Conservation (phyloP, 2,113 vertebrate species). For the Apodemus speciosus region DNA sequence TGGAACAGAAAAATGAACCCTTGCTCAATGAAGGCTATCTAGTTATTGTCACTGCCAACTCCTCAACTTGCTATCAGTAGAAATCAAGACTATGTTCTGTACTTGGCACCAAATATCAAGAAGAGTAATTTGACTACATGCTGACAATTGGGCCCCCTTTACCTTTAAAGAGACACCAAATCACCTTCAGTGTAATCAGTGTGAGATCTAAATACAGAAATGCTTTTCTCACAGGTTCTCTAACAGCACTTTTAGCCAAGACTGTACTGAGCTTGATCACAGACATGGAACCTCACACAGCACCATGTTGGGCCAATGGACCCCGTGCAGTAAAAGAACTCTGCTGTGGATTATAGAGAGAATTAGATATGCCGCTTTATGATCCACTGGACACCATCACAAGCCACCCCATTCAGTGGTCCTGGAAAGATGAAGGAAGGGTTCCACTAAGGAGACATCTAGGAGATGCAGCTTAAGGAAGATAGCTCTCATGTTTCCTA, state of each 20-base stretch:
- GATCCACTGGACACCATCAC: background rate
- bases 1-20: background rate
- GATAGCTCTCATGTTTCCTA: background rate
- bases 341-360: no score
- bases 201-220: background rate
- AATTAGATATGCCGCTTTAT: background rate
- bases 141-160: background rate
- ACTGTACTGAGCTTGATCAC: background rate
- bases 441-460: background rate
- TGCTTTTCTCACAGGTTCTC: background rate
- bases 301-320: background rate
- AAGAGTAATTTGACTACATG: background rate
- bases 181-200: background rate
- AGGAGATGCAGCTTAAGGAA: background rate
- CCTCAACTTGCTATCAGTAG: background rate
- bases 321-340: background rate
- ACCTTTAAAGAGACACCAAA: background rate
- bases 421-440: background rate
- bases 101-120: background rate
- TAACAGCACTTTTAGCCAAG: background rate
- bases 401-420: background rate
- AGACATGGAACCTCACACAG: background rate
- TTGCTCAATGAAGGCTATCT: background rate
- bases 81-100: background rate
- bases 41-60: background rate